A percentile compares a stretch with the other conserved stretches of the same genome.
These are phyloP conservation scores for Myocastor coypus DNA, from an alignment of 2,113 vertebrate genomes.

Conservation along the genomic window DNA sequence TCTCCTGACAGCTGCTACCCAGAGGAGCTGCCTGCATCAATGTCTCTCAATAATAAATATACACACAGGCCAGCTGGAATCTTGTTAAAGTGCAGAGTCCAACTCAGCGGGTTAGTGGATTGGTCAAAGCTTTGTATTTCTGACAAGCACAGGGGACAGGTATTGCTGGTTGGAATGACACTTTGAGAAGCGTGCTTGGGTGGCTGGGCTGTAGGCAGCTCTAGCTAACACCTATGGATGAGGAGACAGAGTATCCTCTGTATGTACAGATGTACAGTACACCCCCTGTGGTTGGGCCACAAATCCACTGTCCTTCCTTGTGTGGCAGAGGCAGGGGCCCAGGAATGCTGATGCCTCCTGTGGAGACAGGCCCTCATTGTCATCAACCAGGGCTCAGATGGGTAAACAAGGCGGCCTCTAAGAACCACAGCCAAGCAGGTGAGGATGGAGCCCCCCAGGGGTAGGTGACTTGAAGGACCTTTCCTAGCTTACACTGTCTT, in stretches of 20 bases:
- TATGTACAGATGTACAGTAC: not conserved
- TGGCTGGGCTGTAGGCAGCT: not conserved
- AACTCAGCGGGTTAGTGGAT: not conserved
- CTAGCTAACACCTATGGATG: not conserved
- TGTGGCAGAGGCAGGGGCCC: not conserved
- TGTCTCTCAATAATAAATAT: not conserved
- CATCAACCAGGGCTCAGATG: not conserved
- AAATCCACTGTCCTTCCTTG: not conserved
- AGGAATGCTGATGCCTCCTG: not conserved
- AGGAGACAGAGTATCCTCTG: not conserved
- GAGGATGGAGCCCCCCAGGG: not conserved
- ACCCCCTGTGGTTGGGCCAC: not conserved
- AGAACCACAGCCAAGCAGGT: not conserved
- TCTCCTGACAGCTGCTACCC: not conserved
- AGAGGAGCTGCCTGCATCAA: not conserved
- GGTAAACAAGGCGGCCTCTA: not conserved
- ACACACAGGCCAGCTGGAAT: not conserved
- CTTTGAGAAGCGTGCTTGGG: not conserved
- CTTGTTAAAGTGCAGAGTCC: not conserved
- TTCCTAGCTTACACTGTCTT: not conserved
- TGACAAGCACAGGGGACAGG: not conserved
- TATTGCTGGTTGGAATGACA: not conserved
- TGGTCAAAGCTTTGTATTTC: not conserved
- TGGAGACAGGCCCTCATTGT: fast-evolving
- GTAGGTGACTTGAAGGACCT: not conserved